Base-by-base conservation (phyloP, 2,113 vertebrate species). In the Otocyon megalotis region DNA sequence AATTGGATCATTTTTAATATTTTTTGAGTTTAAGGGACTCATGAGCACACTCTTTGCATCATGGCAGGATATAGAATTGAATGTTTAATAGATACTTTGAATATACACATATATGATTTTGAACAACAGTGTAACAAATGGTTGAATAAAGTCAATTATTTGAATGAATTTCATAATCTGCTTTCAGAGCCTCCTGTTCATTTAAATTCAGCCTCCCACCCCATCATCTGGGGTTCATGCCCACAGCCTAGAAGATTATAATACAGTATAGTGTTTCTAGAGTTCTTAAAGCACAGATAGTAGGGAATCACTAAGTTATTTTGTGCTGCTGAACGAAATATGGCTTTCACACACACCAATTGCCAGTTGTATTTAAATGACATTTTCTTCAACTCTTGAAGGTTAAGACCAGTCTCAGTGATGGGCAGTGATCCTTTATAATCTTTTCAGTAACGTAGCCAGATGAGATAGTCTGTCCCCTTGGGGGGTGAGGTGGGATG, bases 81-180 rank as follows among this genome's bases (percentile, higher is more conserved):
- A 71, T 14, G 43, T 94, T 88, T 60, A 81, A 58, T 86, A 60
- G 69, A 48, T 50, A 56, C 28, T 85, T 88, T 63, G 87, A 93
- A 74, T 81, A 62, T 65, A 43, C 15, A 86, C 87, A 85, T 16
- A 77, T 72, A 79, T 54, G 63, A 76, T 88, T 96, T 92, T 88
- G 58, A 94, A 92, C 37, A 74, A 13, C 84, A 48, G 8, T 71
- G 58, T 92, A 81, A 95, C 80, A 94, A 88, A 77, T 93, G 84
- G 96, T 77, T 81, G 92, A 79, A 85, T 95, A n/a, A 85, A 92
- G 24, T 87, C 67, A 80, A 89, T 85, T 54, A 83, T 91, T 93
- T 89, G 84, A 95, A 88, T 96, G 79, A 95, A 96, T 93, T 96
- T 92, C 60, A 56, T 84, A 82, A 71, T 88, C 58, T 94, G 58